Percentiles rank a stretch among this genome's conserved stretches.
Conservation (phyloP, 2,888 invertebrate genomes). For the Clusia tigrina region DNA sequence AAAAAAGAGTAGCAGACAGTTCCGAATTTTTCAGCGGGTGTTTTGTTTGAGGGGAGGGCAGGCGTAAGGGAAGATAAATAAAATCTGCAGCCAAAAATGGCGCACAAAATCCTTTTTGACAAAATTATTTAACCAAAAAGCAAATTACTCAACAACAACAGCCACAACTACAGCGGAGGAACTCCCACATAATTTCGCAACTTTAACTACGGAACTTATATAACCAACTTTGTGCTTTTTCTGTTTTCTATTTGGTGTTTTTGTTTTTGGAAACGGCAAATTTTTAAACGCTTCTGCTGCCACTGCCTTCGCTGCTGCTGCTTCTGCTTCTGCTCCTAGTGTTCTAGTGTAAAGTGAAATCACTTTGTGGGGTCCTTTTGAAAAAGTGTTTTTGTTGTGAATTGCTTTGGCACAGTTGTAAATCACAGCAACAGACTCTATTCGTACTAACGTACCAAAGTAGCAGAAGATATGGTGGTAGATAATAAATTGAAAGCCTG, state of each 20-base stretch:
- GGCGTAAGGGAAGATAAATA: slow-evolving; percentile 11
- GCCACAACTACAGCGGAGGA: slow-evolving; percentile 9
- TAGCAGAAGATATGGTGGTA: neutral
- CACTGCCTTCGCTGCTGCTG: neutral
- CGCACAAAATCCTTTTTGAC: slow-evolving; percentile 22
- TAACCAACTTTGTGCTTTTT: slow-evolving; percentile 9
- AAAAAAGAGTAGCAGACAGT: neutral
- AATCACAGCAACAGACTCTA: slow-evolving; percentile 42
- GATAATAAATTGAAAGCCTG: slow-evolving; percentile 4
- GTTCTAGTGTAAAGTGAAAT: slow-evolving; percentile 1
- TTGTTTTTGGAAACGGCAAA: neutral
- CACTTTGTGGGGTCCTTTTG: slow-evolving; percentile 22
- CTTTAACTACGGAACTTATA: slow-evolving; percentile 34
- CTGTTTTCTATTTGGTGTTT: neutral
- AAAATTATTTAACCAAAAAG: slow-evolving; percentile 25
- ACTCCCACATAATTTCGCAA: slow-evolving; percentile 32
- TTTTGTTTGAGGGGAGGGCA: slow-evolving; percentile 8
- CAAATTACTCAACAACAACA: slow-evolving; percentile 16
- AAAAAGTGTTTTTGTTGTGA: slow-evolving; percentile 34
- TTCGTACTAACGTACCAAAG: slow-evolving; percentile 15
- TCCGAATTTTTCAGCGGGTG: neutral
- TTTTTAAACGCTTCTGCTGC: slow-evolving; percentile 2
- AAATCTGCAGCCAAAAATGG: slow-evolving; percentile 17
- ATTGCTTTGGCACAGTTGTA: slow-evolving; percentile 38
- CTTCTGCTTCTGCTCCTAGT: neutral